Conservation (phyloP, 2,797 vertebrate species). For the Rhabdomys pumilio region DNA sequence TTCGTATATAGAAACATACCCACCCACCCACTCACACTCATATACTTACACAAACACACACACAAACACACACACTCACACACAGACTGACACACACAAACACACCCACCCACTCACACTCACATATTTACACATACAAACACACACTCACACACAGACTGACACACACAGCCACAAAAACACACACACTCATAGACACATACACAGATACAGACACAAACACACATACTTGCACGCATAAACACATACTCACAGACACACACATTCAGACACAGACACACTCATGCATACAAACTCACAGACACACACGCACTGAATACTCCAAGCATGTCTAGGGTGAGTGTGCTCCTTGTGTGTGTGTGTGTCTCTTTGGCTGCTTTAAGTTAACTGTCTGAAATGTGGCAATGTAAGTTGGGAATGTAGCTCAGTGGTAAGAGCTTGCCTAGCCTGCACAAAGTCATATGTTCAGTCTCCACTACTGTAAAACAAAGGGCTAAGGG, state of each 20-base stretch:
- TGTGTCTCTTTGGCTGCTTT: not conserved
- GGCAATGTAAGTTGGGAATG: rapidly evolving
- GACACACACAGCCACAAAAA: not conserved
- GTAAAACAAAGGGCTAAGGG: not conserved
- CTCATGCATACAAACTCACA: not conserved
- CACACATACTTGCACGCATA: too few relatives aligned
- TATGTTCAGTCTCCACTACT: not conserved
- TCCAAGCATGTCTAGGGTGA: not conserved
- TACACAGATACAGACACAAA: too few relatives aligned
- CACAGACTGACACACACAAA: not conserved
- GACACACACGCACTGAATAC: not conserved
- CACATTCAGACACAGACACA: not conserved
- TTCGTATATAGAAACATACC: not conserved
- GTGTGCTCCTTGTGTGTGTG: not conserved
- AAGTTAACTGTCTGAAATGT: not conserved
- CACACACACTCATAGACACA: not conserved
- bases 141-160: not conserved
- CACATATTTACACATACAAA: too few relatives aligned
- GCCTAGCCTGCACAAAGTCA: not conserved
- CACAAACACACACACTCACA: not conserved
- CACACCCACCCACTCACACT: too few relatives aligned
- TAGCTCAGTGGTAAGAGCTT: not conserved
- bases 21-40: not conserved
- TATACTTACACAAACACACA: not conserved
- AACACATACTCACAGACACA: not conserved